Conservation (phyloP, 2,888 invertebrate genomes). For the Apamea sordens region DNA sequence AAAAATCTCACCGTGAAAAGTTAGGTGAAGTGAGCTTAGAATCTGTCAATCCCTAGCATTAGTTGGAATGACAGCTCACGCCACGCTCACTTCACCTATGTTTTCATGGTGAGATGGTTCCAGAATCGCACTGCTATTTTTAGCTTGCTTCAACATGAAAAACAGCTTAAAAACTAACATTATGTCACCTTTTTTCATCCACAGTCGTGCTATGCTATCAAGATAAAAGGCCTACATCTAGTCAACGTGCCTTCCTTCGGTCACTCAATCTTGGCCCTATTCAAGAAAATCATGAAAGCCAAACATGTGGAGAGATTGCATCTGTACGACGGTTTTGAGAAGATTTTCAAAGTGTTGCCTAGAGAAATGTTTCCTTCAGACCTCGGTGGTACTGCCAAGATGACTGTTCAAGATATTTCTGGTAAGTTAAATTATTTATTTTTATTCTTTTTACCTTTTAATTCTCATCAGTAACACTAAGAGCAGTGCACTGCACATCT, state of each 20-base stretch:
- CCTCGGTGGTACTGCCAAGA: constrained; percentile 74
- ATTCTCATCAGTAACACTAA: too few species aligned
- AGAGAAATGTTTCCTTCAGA: constrained; percentile 79
- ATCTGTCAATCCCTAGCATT: too few species aligned
- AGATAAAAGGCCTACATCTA: constrained; percentile 73
- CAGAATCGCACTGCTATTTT: neutral
- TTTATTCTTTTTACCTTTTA: neutral
- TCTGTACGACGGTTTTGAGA: constrained; percentile 63
- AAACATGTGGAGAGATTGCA: constrained; percentile 77
- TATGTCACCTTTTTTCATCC: neutral
- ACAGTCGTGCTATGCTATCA: constrained; percentile 59
- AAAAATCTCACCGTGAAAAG: too few species aligned
- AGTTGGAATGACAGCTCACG: too few species aligned
- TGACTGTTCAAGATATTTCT: constrained; percentile 65
- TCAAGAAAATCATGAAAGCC: constrained; percentile 79
- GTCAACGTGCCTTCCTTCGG: constrained; percentile 78
- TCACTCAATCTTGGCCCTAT: constrained; percentile 58
- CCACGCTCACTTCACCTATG: too few species aligned
- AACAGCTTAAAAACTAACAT: neutral
- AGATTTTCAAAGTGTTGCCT: constrained; percentile 73
- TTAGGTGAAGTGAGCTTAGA: too few species aligned
- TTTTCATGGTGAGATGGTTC: too few species aligned
- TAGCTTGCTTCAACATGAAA: neutral
- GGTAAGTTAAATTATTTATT: constrained; percentile 53
- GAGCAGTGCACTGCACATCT: neutral